Conservation (phyloP, 2,888 invertebrate species). For the Xestoiulus laeticollis region DNA sequence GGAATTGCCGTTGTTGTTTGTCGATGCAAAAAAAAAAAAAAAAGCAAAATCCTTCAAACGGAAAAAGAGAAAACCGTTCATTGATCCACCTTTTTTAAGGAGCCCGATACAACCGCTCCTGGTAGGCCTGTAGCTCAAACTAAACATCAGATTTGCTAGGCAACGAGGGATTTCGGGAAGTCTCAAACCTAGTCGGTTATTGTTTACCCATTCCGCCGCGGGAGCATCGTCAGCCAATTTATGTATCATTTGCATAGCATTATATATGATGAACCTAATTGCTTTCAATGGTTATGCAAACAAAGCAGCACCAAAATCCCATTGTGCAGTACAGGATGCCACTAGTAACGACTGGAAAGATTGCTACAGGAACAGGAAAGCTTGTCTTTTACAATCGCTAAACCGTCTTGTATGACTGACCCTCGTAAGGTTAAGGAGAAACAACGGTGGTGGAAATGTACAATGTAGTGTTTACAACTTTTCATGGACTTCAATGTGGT, state of each 20-base stretch:
- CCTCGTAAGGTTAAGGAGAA: not conserved
- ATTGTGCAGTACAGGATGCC: not conserved
- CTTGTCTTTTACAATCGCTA: too few relatives aligned
- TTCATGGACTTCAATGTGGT: too few relatives aligned
- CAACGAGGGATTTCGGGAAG: constrained; percentile 1
- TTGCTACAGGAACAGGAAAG: too few relatives aligned
- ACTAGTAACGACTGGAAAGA: not conserved
- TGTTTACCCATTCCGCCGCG: constrained; percentile 35
- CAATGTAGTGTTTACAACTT: too few relatives aligned
- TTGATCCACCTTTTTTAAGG: constrained; percentile 41
- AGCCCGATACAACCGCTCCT: not conserved
- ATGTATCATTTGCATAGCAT: constrained; percentile 39
- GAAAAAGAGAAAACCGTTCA: constrained; percentile 20
- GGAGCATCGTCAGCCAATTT: constrained; percentile 35
- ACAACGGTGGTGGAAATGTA: too few relatives aligned
- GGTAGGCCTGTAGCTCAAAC: not conserved
- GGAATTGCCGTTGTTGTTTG: constrained; percentile 31
- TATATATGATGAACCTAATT: constrained; percentile 20
- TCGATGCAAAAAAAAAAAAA: constrained; percentile 2
- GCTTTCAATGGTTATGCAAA: constrained; percentile 38
- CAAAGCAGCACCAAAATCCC: not conserved
- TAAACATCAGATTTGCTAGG: constrained; percentile 12
- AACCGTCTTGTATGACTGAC: too few relatives aligned
- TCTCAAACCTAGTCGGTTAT: constrained; percentile 23
- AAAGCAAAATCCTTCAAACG: not conserved